Evolutionary conservation across 2,113 vertebrate genomes (phyloP), one percentile per base, ranked within the genome.

Genomic region (Terrapene triunguis): DNA sequence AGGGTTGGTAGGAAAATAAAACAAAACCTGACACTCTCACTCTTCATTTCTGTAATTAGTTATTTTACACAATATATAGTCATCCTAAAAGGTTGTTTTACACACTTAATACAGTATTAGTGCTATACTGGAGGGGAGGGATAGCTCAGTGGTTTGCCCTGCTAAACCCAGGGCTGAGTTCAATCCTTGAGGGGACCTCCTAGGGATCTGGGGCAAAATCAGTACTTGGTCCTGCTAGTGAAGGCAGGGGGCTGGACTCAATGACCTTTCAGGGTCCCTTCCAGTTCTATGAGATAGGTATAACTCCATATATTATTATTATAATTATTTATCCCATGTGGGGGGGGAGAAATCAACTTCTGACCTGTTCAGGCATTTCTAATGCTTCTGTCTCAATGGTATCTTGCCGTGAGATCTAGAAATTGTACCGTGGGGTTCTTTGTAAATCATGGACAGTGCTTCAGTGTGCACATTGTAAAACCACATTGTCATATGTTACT

Each of bases 401-500:
- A 94, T 96, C 95, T 95, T 59, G 47, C 93, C 51, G 90, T 88
- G 79, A 65, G 95, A 69, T 76, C 88, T 92, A 89, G 87, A 91
- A 91, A 79, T 84, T 85, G 94, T 55, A 80, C 62, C 38, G 11
- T 47, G 87, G 90, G 89, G 89, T 86, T 93, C 85, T 72, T 62
- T 84, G 89, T 62, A 59, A 89, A 87, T 90, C 78, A 91, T 8
- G 1, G 92, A 96, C 81, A 76, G 38, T 91, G 90, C 89, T 93
- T 96, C 82, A 69, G 93, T 88, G 79, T 98, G 97, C 96, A 96
- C 93, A 95, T 90, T 96, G 55, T 74, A 85, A 84, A 95, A 80
- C 93, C 92, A 92, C 89, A 89, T 95, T 97, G 97, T 97, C 97
- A 97, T 95, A 65, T n/a, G 89, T 96, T 96, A 65, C 96, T 95